A percentile compares a stretch with the other conserved stretches of the same genome.
Conservation (phyloP, 2,113 vertebrate genomes). For the Odontesthes bonariensis region DNA sequence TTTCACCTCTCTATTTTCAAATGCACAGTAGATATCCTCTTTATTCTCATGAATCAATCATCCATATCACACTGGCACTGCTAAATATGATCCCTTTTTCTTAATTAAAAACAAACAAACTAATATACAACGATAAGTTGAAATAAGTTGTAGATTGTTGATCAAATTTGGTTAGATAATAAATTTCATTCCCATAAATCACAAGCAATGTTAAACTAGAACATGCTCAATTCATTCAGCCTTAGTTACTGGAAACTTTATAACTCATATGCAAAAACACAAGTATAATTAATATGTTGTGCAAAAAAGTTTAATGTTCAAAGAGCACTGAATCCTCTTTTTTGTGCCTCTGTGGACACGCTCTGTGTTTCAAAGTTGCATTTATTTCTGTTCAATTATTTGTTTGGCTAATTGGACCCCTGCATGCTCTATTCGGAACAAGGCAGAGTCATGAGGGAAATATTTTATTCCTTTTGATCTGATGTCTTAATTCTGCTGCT, state of each 20-base stretch:
- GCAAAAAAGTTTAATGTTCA: slow-evolving; percentile 73
- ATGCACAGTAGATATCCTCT: neutral
- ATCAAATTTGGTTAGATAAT: slow-evolving; percentile 17
- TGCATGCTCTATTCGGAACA: slow-evolving; percentile 68
- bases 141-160: neutral
- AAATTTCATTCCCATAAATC: slow-evolving; percentile 23
- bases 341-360: slow-evolving; percentile 61
- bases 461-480: slow-evolving; percentile 81
- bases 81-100: neutral
- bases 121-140: neutral
- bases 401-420: slow-evolving; percentile 80
- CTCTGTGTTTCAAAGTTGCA: slow-evolving; percentile 72
- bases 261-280: slow-evolving; percentile 67
- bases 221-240: slow-evolving; percentile 42
- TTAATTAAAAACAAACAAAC: slow-evolving; percentile 5
- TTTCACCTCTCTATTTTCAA: slow-evolving; percentile 18
- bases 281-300: slow-evolving; percentile 72
- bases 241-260: slow-evolving; percentile 54
- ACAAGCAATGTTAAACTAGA: slow-evolving; percentile 38
- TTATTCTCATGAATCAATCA: neutral
- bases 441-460: slow-evolving; percentile 76
- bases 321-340: slow-evolving; percentile 75
- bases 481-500: slow-evolving; percentile 76
- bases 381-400: slow-evolving; percentile 84
- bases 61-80: neutral